Evolutionary conservation across 2,888 invertebrate species (phyloP), one percentile per base, ranked within the genome.

Genomic region (Phoronis australis): DNA sequence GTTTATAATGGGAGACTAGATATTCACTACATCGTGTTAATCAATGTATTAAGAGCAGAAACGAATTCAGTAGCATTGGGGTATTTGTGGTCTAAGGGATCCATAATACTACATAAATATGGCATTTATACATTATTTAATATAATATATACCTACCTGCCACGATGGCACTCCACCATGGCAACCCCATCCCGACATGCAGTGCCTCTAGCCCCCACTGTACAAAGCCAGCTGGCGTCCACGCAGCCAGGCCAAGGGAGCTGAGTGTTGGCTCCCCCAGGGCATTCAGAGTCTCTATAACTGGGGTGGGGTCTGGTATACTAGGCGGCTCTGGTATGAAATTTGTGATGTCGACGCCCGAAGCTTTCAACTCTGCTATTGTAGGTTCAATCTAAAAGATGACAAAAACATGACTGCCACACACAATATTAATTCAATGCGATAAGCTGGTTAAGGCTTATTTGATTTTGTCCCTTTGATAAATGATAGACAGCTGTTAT

Each of bases 111-210:
- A n/a, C n/a, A n/a, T n/a, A n/a, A n/a, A n/a, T n/a, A n/a, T n/a
- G n/a, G n/a, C n/a, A n/a, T n/a, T n/a, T n/a, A n/a, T n/a, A n/a
- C n/a, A n/a, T n/a, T n/a, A n/a, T n/a, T n/a, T n/a, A n/a, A n/a
- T n/a, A n/a, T n/a, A n/a, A n/a, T 15, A 31, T 18, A 21, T 18
- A 45, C 65, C 59, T 77, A 85, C 86, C 88, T 47, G 87, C 78
- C 2, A 86, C 80, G 62, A 96, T 93, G 12, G 89, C 81, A 35
- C 82, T 85, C 93, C 95, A 97, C 97, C 97, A 97, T 0, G 96
- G 96, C 12, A 96, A 57, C 61, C 87, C 90, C 12, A 83, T 76
- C 0, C 81, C 78, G n/a, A 88, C 82, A 71, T 97, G 96, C 37
- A 94, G 62, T 65, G 80, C 86, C 76, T 97, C 95, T 63, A 96